Conservation (phyloP, 2,888 invertebrate genomes). For the Parasteatoda lunata region DNA sequence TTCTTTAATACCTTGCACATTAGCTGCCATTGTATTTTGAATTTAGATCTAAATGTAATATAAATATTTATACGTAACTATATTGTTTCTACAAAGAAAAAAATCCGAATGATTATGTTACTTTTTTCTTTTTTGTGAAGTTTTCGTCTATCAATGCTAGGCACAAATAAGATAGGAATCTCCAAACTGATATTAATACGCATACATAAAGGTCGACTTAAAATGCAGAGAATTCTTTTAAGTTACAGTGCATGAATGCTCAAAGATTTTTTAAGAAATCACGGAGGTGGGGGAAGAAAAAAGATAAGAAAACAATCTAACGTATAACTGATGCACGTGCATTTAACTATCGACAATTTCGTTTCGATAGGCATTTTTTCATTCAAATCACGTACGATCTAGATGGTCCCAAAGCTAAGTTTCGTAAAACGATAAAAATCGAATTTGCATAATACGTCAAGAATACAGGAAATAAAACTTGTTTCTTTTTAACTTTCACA, state of each 20-base stretch:
- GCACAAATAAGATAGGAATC: no score
- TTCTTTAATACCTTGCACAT: no score
- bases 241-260: not conserved
- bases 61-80: no score
- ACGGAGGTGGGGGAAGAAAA: not conserved
- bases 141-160: no score
- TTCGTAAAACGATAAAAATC: slow-evolving; percentile 34
- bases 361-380: not conserved
- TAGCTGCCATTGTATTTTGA: no score
- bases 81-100: no score
- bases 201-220: no score
- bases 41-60: no score
- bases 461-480: slow-evolving; percentile 51
- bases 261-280: not conserved
- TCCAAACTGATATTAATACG: no score
- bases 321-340: not conserved
- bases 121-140: no score
- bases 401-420: slow-evolving; percentile 16
- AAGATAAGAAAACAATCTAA: not conserved
- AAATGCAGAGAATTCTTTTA: not conserved
- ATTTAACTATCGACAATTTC: not conserved
- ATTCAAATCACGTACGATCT: slow-evolving; percentile 21
- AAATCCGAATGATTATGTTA: no score
- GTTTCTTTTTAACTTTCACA: slow-evolving; percentile 28
- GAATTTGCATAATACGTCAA: slow-evolving; percentile 48